phyloP scores from a whole-genome alignment of 53 echinoderm and acorn worm species.

The Holothuria scabra region DNA sequence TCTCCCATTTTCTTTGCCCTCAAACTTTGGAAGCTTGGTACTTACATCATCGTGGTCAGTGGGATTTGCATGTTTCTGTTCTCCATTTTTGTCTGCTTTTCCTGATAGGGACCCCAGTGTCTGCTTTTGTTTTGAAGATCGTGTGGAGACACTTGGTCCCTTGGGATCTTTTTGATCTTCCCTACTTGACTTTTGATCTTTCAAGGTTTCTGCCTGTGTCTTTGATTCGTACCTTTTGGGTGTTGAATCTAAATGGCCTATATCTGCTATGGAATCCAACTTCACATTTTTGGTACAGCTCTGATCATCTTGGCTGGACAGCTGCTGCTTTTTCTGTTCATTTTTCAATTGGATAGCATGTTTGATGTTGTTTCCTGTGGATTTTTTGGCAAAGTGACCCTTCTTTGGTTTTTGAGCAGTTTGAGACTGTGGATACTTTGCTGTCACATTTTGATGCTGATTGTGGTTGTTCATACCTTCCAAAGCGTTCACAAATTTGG shows the following conservation, averaged over 20 bases:
- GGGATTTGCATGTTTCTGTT: too few relatives aligned
- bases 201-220: too few relatives aligned
- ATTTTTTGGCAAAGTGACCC: conserved; percentile 30
- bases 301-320: not conserved
- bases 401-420: not conserved
- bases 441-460: conserved; percentile 8
- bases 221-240: not conserved
- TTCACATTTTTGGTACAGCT: not conserved
- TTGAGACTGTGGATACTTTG: not conserved
- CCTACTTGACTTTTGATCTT: too few relatives aligned
- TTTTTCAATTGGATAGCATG: not conserved
- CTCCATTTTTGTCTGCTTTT: too few relatives aligned
- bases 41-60: too few relatives aligned
- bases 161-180: too few relatives aligned
- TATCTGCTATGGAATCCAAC: not conserved
- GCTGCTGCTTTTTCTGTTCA: not conserved
- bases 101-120: too few relatives aligned
- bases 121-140: too few relatives aligned
- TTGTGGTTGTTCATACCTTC: conserved; percentile 43
- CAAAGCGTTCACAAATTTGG: conserved; percentile 43
- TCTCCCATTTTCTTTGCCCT: too few relatives aligned
- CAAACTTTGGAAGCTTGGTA: too few relatives aligned
- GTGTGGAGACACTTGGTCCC: too few relatives aligned
- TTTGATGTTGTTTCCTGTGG: conserved; percentile 25
- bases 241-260: not conserved